Percentiles rank a stretch among this genome's conserved stretches.
These are phyloP conservation scores for Xanthia icteritia DNA, from an alignment of 2,888 invertebrate genomes.

Conservation along the genomic window DNA sequence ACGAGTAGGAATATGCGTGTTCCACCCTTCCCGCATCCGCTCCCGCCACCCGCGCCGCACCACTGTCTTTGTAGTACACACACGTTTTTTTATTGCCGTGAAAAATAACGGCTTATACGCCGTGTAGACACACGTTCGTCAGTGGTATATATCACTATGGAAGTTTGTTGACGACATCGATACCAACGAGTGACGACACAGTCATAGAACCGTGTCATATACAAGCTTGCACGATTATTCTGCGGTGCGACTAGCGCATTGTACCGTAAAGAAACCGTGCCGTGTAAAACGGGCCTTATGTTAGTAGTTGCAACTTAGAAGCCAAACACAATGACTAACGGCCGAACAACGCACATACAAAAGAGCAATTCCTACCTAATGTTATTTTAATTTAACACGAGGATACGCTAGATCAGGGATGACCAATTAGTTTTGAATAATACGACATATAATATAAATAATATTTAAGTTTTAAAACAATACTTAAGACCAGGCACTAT, in stretches of 20 bases:
- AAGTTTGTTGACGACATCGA: background rate
- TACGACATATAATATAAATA: no score
- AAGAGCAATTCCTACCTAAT: background rate
- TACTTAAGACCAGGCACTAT: no score
- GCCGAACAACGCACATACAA: background rate
- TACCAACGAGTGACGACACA: no score
- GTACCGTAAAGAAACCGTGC: background rate
- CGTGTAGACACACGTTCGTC: background rate
- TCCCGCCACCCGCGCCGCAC: no score
- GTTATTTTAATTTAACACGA: background rate
- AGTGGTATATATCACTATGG: background rate
- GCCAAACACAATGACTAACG: background rate
- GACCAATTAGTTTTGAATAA: no score
- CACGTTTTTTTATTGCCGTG: background rate
- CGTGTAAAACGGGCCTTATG: background rate
- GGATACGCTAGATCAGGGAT: background rate
- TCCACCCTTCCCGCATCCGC: no score
- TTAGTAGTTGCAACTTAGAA: background rate
- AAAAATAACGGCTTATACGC: background rate
- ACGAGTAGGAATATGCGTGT: no score
- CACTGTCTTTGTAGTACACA: background rate
- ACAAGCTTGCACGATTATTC: background rate
- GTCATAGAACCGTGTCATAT: background rate
- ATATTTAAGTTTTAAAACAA: no score
- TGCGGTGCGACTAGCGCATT: no score